Percentiles rank a stretch among this genome's conserved stretches.
Conservation (phyloP, 2,113 vertebrate species). For the Lasiurus borealis region DNA sequence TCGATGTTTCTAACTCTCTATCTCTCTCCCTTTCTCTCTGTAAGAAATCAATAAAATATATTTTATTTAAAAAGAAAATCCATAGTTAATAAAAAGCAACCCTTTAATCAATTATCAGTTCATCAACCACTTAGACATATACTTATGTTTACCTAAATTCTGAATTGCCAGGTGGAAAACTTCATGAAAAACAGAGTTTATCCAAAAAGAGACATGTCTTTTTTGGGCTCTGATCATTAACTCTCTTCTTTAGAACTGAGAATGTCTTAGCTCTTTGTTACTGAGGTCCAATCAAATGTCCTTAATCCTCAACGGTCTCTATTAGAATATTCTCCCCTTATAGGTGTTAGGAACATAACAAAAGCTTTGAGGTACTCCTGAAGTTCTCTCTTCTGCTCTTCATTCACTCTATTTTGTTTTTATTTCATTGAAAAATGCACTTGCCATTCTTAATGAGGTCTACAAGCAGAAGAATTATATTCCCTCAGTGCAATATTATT, state of each 20-base stretch:
- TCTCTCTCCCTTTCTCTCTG: too few relatives aligned
- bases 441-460: neutral
- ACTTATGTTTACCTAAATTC: neutral
- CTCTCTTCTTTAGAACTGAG: neutral
- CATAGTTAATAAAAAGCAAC: neutral
- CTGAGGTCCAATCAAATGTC: neutral
- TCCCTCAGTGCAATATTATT: constrained; percentile 11
- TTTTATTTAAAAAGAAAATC: too few relatives aligned
- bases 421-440: neutral
- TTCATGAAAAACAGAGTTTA: neutral
- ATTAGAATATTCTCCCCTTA: neutral
- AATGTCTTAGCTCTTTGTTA: neutral
- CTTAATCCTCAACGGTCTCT: neutral
- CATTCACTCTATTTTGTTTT: neutral
- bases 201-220: neutral
- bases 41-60: too few relatives aligned
- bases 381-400: neutral
- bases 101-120: neutral
- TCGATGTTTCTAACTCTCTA: too few relatives aligned
- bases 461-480: neutral
- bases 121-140: neutral
- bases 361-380: neutral
- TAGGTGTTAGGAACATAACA: neutral
- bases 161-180: neutral
- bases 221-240: neutral